Evolutionary conservation across 2,113 vertebrate genomes (phyloP).

Genomic region (Petromus typicus): DNA sequence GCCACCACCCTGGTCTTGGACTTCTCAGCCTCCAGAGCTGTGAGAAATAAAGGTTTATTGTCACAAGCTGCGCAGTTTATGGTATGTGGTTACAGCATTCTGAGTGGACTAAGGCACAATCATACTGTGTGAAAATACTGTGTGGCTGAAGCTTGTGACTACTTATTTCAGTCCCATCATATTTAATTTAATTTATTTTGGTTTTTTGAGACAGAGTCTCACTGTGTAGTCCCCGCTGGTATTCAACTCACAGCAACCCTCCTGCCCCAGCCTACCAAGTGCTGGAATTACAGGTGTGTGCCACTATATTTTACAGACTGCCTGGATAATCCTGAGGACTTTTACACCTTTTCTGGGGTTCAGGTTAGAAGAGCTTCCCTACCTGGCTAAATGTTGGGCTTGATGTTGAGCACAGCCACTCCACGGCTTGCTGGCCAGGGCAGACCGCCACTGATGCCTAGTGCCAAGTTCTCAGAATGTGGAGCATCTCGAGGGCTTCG

Average conservation of each 20-base stretch:
- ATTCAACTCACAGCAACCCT: not conserved
- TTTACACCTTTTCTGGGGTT: not conserved
- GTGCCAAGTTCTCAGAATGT: conserved; percentile 49
- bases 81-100: not conserved
- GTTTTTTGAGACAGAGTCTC: not conserved
- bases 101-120: not conserved
- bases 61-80: not conserved
- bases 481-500: conserved; percentile 32
- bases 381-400: not conserved
- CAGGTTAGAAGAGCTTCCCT: not conserved
- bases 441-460: not conserved
- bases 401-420: not conserved
- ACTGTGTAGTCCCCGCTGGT: not conserved
- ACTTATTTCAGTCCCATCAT: conserved; percentile 6
- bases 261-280: not conserved
- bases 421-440: not conserved
- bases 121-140: not conserved
- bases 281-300: not conserved
- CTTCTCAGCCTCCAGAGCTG: not conserved
- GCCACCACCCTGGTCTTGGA: not conserved
- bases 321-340: not conserved
- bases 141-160: not conserved
- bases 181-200: not conserved
- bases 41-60: not conserved
- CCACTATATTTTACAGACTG: not conserved